Base-by-base conservation (phyloP, 2,888 invertebrate species). In the Sylvicola cinctus region DNA sequence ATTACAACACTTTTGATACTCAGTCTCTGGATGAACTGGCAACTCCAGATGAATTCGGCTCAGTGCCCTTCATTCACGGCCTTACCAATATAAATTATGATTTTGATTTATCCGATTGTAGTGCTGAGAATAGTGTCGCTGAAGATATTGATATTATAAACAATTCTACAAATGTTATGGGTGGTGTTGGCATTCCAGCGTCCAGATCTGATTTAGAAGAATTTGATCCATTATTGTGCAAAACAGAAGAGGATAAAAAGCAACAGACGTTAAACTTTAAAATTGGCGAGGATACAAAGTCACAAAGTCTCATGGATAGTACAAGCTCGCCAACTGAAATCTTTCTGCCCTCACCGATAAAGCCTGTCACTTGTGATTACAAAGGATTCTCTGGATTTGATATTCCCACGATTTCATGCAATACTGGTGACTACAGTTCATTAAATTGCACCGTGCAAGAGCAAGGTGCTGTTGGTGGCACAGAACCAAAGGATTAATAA, bases 51-150 rank as follows among this genome's bases (percentile, higher is more conserved):
- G 72, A 73, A 23, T 38, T 49, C 20, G 40, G 52, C 31, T 40
- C 38, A 3, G 41, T 66, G 6, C 64, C 67, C 37, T 54, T 69
- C 25, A 61, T 64, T 1, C 64, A 71, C 11, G 72, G 72, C 0
- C 50, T 78, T 16, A 68, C 71, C 16, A 72, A 73, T 45, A 68
- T 79, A 11, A 77, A 77, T 49, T 79, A 79, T 42, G 78, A 79
- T 43, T 75, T 78, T 36, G 77, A 78, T 50, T 58, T 77, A 37
- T 77, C 77, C 3, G 79, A 78, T 51, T 58, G 74, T 28, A 77
- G 76, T 44, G 73, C 66, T 0, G 78, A 78, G 7, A 76, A 75
- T 46, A 76, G 75, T 42, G 58, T 68, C 16, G 69, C 70, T 0
- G 77, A 76, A 23, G 62, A 61, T 39, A 40, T 54, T 4, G 54